phyloP scores from a whole-genome alignment of 2,797 vertebrate species.

The Paguma larvata region DNA sequence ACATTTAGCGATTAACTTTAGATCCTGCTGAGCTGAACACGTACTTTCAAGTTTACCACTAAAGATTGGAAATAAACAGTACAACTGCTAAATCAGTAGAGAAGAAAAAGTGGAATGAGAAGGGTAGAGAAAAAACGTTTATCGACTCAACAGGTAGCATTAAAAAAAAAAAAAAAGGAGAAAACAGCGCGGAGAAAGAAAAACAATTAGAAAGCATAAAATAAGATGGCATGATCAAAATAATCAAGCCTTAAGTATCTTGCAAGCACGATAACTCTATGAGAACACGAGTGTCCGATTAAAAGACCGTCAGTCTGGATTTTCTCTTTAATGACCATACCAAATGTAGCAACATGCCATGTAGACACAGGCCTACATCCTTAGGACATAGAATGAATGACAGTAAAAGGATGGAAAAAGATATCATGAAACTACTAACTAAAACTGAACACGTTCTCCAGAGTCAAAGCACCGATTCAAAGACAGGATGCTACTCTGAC shows the following conservation, averaged over 20 bases:
- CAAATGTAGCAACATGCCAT: neutral
- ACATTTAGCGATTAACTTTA: neutral
- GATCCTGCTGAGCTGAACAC: neutral
- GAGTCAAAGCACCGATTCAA: neutral
- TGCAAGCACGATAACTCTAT: neutral
- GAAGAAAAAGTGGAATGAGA: neutral
- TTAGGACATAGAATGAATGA: neutral
- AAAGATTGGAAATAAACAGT: neutral
- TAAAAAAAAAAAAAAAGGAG: neutral
- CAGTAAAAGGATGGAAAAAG: neutral
- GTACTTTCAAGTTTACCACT: neutral
- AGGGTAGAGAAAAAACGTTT: neutral
- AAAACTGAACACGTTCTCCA: neutral
- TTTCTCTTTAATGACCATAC: neutral
- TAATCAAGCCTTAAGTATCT: neutral
- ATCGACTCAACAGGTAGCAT: neutral
- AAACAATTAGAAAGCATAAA: constrained; percentile 43
- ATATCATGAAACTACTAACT: neutral
- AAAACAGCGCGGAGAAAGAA: neutral
- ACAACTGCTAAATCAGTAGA: neutral
- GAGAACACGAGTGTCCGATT: neutral
- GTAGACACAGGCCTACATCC: neutral
- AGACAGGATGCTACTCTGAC: neutral
- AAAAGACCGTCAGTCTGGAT: neutral
- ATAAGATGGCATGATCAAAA: neutral